phyloP scores from a whole-genome alignment of 2,113 vertebrate genomes.

The Corythoichthys intestinalis region DNA sequence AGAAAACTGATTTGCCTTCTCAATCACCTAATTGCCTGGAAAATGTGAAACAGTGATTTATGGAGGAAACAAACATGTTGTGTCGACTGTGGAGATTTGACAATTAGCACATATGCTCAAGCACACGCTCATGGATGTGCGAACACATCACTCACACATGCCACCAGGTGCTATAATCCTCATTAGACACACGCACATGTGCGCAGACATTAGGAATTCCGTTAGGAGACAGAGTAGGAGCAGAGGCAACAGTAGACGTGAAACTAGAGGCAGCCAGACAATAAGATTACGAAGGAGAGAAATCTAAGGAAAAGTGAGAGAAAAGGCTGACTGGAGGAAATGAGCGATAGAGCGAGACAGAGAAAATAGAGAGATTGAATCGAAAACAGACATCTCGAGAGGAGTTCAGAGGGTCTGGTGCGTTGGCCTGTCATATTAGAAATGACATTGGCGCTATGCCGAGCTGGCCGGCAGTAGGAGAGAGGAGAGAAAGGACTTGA shows the following conservation, averaged over 20 bases:
- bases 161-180: slow-evolving; percentile 12
- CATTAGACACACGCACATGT: neutral
- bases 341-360: slow-evolving; percentile 6
- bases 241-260: slow-evolving; percentile 25
- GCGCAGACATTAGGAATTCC: slow-evolving; percentile 37
- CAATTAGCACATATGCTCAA: slow-evolving; percentile 25
- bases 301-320: slow-evolving; percentile 15
- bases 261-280: slow-evolving; percentile 25
- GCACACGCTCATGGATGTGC: slow-evolving; percentile 8
- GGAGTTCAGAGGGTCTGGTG: slow-evolving; percentile 17
- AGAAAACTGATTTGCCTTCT: slow-evolving; percentile 44
- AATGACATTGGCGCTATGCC: slow-evolving; percentile 39
- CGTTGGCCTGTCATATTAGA: slow-evolving; percentile 41
- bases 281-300: slow-evolving; percentile 34
- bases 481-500: slow-evolving; percentile 28
- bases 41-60: slow-evolving; percentile 52
- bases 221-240: slow-evolving; percentile 15
- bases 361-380: slow-evolving; percentile 18
- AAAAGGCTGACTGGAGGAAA: slow-evolving; percentile 20
- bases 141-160: slow-evolving; percentile 30
- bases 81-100: slow-evolving; percentile 31
- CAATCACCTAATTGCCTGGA: slow-evolving; percentile 62
- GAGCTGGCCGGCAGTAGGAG: slow-evolving; percentile 31
- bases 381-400: slow-evolving; percentile 19
- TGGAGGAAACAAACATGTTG: slow-evolving; percentile 30